Percentiles rank a stretch among this genome's conserved stretches.
phyloP scores from a whole-genome alignment of 2,113 vertebrate species.

The Cephalophus harveyi region DNA sequence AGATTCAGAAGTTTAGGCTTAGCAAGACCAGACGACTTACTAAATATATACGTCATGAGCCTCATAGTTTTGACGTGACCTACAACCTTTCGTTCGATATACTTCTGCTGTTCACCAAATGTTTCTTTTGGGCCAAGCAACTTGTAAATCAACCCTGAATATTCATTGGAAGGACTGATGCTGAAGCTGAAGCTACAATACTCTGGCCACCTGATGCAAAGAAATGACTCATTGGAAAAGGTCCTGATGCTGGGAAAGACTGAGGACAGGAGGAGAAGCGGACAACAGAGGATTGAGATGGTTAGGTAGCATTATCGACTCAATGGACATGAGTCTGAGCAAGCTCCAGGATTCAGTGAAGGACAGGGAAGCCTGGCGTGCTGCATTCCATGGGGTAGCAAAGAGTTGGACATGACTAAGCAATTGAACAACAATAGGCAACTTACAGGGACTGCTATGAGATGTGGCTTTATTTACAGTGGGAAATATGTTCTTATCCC shows the following conservation, averaged over 20 bases:
- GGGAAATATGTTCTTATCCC: neutral
- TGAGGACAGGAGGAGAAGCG: neutral
- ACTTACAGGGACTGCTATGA: neutral
- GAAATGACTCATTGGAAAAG: neutral
- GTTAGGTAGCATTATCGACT: neutral
- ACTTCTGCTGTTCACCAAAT: neutral
- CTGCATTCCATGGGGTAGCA: neutral
- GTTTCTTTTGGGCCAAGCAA: neutral
- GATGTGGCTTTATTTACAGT: neutral
- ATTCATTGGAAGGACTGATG: neutral
- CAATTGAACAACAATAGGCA: neutral
- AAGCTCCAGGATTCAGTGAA: neutral
- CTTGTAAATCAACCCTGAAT: neutral
- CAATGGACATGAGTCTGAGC: neutral
- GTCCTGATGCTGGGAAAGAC: neutral
- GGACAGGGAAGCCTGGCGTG: neutral
- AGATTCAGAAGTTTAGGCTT: neutral
- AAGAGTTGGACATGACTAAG: neutral
- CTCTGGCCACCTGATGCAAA: neutral
- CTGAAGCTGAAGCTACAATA: neutral
- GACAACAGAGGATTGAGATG: neutral
- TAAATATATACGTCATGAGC: neutral
- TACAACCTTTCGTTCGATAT: neutral
- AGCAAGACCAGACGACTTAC: neutral
- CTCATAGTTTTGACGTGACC: neutral